Base-by-base conservation (phyloP, 2,113 vertebrate species). In the Passer montanus region DNA sequence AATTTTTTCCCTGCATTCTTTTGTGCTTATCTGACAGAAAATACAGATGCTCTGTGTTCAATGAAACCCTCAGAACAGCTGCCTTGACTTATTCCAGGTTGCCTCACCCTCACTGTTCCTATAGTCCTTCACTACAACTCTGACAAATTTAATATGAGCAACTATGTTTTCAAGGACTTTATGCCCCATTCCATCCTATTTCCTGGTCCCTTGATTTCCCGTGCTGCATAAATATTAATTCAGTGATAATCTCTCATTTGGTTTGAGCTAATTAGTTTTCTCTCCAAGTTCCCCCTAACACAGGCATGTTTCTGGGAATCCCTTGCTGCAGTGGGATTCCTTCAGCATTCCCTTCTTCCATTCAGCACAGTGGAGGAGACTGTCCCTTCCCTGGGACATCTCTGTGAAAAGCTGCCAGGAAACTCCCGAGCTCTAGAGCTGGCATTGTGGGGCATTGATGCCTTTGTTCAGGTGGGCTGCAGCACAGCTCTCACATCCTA, bases 191-290 rank as follows among this genome's bases (percentile, higher is more conserved):
- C 56, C n/a, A 6, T 63, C 53, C 58, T 64, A 0, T 73, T 92
- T 72, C 62, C 62, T 37, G 9, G 15, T 85, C 30, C 35, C 62
- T 37, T 52, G 79, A 22, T 60, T 11, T 2, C 75, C n/a, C 43
- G 21, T 21, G 41, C 56, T 68, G 44, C 44, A 64, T 80, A 76
- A 79, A 88, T 83, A 83, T 80, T 73, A 80, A 80, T 69, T 85
- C 53, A 44, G 22, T 17, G 43, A 21, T 52, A 21, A 50, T 50
- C 33, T 79, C 43, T 74, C 85, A 55, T 72, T 85, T 41, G 63
- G 46, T 86, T 80, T 87, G 35, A 56, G 15, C 27, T 68, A 60
- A 83, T 75, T 81, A 70, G 20, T 75, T 91, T 62, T 49, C 56
- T 66, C 35, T 82, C 67, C 20, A 16, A 58, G 19, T 35, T 90